A percentile compares a stretch with the other conserved stretches of the same genome.
Conservation (phyloP, 2,888 invertebrate genomes). For the Caenorhabditis wallacei region DNA sequence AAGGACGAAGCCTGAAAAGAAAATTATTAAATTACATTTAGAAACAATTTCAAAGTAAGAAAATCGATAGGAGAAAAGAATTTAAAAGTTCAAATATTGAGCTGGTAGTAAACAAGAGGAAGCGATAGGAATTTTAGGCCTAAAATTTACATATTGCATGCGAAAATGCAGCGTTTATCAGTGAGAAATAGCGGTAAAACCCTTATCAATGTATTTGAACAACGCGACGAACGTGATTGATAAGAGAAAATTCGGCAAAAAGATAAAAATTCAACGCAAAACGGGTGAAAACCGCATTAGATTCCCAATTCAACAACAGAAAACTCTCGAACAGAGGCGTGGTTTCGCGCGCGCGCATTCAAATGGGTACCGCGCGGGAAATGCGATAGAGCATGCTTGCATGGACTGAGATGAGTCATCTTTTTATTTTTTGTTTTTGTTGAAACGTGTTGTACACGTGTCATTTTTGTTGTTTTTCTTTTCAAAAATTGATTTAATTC, state of each 20-base stretch:
- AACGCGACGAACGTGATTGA: conserved; percentile 51
- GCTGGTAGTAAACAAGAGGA: neutral
- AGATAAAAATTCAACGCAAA: conserved; percentile 47
- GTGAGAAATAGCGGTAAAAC: neutral
- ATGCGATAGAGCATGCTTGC: conserved; percentile 59
- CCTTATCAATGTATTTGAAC: conserved; percentile 42
- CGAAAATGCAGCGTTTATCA: neutral
- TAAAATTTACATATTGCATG: conserved; percentile 38
- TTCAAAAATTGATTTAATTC: neutral
- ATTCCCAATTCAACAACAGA: conserved; percentile 34
- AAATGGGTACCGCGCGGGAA: conserved; percentile 66
- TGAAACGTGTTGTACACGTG: neutral
- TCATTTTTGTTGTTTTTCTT: conserved; percentile 10
- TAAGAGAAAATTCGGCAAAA: conserved; percentile 42
- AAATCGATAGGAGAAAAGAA: neutral
- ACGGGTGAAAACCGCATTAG: conserved; percentile 15
- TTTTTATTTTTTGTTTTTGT: conserved; percentile 17
- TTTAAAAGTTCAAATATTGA: neutral
- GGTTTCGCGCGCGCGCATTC: conserved; percentile 65
- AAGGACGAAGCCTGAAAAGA: conserved; percentile 18
- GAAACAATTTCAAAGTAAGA: neutral
- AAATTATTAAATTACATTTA: neutral
- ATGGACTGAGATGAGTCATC: conserved; percentile 23
- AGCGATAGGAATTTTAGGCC: conserved; percentile 13
- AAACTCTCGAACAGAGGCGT: conserved; percentile 64